Evolutionary conservation across 2,113 vertebrate species (phyloP).

Genomic region (Sorex araneus): DNA sequence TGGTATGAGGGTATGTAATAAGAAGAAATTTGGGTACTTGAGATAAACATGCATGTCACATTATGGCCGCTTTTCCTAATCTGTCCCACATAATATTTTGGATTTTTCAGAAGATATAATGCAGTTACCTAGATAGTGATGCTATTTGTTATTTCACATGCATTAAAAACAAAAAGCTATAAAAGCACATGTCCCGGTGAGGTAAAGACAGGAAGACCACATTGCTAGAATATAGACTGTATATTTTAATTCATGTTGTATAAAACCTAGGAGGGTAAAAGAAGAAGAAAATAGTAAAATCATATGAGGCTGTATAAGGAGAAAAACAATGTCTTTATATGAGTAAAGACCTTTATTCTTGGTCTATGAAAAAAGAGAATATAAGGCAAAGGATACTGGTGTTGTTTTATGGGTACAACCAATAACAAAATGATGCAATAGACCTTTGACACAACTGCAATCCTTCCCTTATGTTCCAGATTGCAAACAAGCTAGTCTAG

Average conservation of each 20-base stretch:
- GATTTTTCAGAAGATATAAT: not conserved
- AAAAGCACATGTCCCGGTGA: not conserved
- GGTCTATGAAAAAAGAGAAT: slow-evolving; percentile 51
- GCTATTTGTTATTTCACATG: not conserved
- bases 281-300: not conserved
- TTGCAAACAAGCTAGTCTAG: slow-evolving; percentile 63
- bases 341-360: slow-evolving; percentile 57
- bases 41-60: not conserved
- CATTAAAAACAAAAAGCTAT: not conserved
- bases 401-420: slow-evolving; percentile 28
- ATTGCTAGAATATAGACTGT: not conserved
- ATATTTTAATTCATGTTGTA: not conserved
- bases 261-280: not conserved
- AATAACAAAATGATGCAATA: slow-evolving; percentile 73
- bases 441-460: slow-evolving; percentile 75
- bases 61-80: not conserved
- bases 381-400: slow-evolving; percentile 77
- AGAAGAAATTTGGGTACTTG: not conserved
- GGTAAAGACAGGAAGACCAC: not conserved
- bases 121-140: not conserved
- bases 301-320: not conserved
- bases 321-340: not conserved
- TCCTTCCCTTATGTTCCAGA: slow-evolving; percentile 76
- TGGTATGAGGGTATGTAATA: not conserved
- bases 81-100: not conserved